Evolutionary conservation across 2,888 invertebrate genomes (phyloP).

Genomic region (Sinodicranocentrus sp.): DNA sequence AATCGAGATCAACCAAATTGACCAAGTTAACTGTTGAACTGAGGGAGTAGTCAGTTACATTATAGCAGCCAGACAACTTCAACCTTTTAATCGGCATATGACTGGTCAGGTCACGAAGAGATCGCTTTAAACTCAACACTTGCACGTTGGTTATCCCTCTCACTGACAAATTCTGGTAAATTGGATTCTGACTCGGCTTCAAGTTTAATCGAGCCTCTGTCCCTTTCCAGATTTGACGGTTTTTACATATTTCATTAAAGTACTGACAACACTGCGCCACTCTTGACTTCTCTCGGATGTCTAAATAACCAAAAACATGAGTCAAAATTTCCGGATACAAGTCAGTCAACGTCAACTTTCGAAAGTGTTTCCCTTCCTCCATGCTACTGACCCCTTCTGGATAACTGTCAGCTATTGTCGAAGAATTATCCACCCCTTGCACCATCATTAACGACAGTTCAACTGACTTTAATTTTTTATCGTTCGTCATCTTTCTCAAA

Average conservation of each 20-base stretch:
- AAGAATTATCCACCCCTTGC: neutral
- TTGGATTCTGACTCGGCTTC: slow-evolving; percentile 86
- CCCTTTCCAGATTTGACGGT: slow-evolving; percentile 95
- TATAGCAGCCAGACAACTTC: slow-evolving; percentile 95
- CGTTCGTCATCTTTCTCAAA: neutral
- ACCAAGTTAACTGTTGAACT: slow-evolving; percentile 86
- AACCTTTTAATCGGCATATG: slow-evolving; percentile 86
- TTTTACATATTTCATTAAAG: slow-evolving; percentile 96
- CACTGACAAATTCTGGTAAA: slow-evolving; percentile 91
- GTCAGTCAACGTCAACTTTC: slow-evolving; percentile 82
- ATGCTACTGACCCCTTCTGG: neutral
- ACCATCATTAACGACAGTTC: neutral
- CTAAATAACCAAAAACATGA: slow-evolving; percentile 93
- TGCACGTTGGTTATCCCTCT: slow-evolving; percentile 94
- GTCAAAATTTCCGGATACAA: slow-evolving; percentile 95
- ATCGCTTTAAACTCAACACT: slow-evolving; percentile 90
- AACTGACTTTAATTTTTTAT: neutral
- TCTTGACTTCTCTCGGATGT: slow-evolving; percentile 92
- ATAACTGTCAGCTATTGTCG: too few relatives aligned
- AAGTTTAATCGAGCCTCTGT: slow-evolving; percentile 95
- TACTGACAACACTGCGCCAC: slow-evolving; percentile 91
- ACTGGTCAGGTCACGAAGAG: slow-evolving; percentile 88
- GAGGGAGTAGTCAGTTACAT: slow-evolving; percentile 91
- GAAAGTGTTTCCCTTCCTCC: slow-evolving; percentile 9
- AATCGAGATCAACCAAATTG: slow-evolving; percentile 86